phyloP scores from a whole-genome alignment of 2,797 vertebrate species.

The Danio tinwini region DNA sequence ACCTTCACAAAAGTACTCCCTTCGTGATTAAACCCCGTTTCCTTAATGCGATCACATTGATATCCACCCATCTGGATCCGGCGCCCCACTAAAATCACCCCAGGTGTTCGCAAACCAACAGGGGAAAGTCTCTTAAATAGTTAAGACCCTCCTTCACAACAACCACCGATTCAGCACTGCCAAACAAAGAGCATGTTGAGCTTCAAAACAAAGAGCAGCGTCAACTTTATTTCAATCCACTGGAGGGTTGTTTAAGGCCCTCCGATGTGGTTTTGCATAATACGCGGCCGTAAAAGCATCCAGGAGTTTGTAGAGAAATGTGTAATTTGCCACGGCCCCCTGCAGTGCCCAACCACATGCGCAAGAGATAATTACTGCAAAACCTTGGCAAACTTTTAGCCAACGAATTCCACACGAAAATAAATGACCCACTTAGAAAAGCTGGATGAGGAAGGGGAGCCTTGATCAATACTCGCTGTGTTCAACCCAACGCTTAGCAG shows the following conservation, averaged over 20 bases:
- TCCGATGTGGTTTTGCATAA: slow-evolving; percentile 79
- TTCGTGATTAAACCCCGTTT: slow-evolving; percentile 55
- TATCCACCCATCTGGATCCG: slow-evolving; percentile 73
- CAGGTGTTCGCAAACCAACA: slow-evolving; percentile 76
- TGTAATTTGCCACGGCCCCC: slow-evolving; percentile 80
- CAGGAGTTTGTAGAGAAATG: slow-evolving; percentile 77
- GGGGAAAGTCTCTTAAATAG: slow-evolving; percentile 75
- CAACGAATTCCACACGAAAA: slow-evolving; percentile 75
- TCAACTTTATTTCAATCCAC: slow-evolving; percentile 84
- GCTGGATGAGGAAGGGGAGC: slow-evolving; percentile 55
- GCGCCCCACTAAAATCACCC: slow-evolving; percentile 76
- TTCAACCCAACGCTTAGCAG: slow-evolving; percentile 31
- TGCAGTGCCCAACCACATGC: slow-evolving; percentile 75
- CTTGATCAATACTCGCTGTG: slow-evolving; percentile 68
- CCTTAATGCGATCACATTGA: slow-evolving; percentile 67
- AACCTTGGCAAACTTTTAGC: slow-evolving; percentile 80
- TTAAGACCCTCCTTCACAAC: slow-evolving; percentile 72
- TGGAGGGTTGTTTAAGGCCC: slow-evolving; percentile 80
- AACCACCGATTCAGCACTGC: slow-evolving; percentile 79
- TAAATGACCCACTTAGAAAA: slow-evolving; percentile 82
- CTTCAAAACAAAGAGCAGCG: slow-evolving; percentile 81
- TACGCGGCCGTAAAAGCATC: slow-evolving; percentile 79
- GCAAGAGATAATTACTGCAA: slow-evolving; percentile 79
- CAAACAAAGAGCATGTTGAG: slow-evolving; percentile 78
- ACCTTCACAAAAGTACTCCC: slow-evolving; percentile 56